Evolutionary conservation across 2,797 vertebrate species (phyloP).

Genomic region (Eutrigla gurnardus): DNA sequence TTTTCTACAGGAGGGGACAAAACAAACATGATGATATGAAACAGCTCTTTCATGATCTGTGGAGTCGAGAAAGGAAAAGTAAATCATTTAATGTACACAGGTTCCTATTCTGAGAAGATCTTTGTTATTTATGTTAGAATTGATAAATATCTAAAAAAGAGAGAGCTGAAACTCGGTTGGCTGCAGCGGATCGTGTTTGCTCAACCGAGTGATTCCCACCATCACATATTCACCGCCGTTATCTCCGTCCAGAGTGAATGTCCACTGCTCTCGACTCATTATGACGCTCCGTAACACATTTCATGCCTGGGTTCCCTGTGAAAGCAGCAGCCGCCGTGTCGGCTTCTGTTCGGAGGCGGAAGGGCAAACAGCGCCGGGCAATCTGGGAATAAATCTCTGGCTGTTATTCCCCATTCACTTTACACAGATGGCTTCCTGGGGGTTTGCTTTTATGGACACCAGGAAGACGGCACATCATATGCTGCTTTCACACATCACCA

Average conservation of each 20-base stretch:
- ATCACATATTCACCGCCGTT: constrained; percentile 8
- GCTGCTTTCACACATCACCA: constrained; percentile 8
- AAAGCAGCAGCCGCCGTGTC: constrained; percentile 39
- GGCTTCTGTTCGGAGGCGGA: constrained; percentile 19
- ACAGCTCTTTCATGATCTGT: not conserved
- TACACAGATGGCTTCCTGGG: constrained; percentile 8
- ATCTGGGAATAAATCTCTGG: not conserved
- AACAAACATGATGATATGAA: not conserved
- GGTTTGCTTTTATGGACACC: constrained; percentile 8
- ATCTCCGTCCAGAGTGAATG: constrained; percentile 29
- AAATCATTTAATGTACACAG: constrained; percentile 57
- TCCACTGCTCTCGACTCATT: constrained; percentile 46
- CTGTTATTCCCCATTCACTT: constrained; percentile 16
- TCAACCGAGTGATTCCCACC: constrained; percentile 50
- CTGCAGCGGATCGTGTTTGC: constrained; percentile 7
- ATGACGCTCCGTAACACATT: constrained; percentile 45
- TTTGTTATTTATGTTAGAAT: constrained; percentile 56
- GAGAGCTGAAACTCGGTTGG: not conserved
- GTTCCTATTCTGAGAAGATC: constrained; percentile 56
- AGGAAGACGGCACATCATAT: not conserved
- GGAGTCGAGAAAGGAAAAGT: constrained; percentile 20
- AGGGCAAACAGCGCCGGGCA: constrained; percentile 12
- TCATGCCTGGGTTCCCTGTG: constrained; percentile 49
- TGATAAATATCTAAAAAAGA: constrained; percentile 43
- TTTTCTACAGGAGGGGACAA: not conserved